Percentiles rank a stretch among this genome's conserved stretches.
These are phyloP conservation scores for Tyrophagus putrescentiae DNA, from an alignment of 1,140 invertebrate genomes.

Conservation along the genomic window DNA sequence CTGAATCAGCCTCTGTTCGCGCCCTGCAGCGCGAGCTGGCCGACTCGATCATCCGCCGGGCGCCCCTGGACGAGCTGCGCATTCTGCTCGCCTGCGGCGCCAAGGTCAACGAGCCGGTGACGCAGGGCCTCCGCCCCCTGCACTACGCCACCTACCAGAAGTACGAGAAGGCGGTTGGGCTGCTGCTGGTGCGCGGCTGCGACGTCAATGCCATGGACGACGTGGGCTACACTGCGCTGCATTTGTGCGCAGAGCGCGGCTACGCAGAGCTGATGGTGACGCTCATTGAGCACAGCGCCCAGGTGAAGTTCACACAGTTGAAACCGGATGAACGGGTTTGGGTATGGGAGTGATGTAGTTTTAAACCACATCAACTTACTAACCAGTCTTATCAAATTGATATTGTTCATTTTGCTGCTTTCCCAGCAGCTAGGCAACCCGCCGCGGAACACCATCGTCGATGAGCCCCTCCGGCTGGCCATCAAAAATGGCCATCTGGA, in stretches of 20 bases:
- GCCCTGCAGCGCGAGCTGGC: conserved; percentile 62
- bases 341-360: neutral
- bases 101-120: conserved; percentile 46
- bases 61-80: conserved; percentile 65
- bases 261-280: conserved; percentile 43
- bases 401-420: neutral
- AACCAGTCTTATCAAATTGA: neutral
- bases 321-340: conserved; percentile 25
- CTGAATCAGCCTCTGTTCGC: neutral
- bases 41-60: conserved; percentile 72
- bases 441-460: conserved; percentile 33
- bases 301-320: conserved; percentile 49
- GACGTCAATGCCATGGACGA: conserved; percentile 70
- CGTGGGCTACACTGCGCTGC: conserved; percentile 73
- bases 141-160: conserved; percentile 79
- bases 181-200: conserved; percentile 54
- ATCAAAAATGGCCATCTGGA: conserved; percentile 69
- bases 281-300: conserved; percentile 58
- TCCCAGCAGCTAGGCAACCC: conserved; percentile 26
- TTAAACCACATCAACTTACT: conserved; percentile 3
- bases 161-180: conserved; percentile 58
- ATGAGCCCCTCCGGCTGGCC: conserved; percentile 63
- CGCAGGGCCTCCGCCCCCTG: conserved; percentile 58
- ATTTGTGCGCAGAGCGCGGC: conserved; percentile 70
- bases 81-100: conserved; percentile 68